Evolutionary conservation across 2,888 invertebrate genomes (phyloP), one percentile per base, ranked within the genome.

Genomic region (Argyresthia albistria): DNA sequence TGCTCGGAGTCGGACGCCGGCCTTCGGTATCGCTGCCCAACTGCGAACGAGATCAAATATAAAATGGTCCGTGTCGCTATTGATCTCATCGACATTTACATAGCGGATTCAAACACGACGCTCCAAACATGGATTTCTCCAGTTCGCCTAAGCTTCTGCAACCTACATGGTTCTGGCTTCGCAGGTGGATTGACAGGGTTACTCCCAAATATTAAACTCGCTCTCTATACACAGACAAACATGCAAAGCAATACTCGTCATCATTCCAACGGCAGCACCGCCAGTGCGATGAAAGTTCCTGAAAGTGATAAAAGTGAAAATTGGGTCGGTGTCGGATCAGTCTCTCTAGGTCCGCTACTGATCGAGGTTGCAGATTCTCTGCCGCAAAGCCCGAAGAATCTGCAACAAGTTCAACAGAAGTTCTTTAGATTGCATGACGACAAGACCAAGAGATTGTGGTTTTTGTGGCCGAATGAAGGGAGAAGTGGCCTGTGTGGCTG

Each of bases 241-340:
- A 73, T 90, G 89, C 78, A 89, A 78, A 63, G 83, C 62, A 78
- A 74, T 54, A 68, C 70, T 25, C 79, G 83, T 62, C 90, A 91
- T 55, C 88, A 90, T 58, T 90, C 90, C 8, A 89, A 80, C 58
- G 83, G 89, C 43, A 88, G 88, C 60, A 88, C 76, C 57, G 74
- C 64, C 54, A 81, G 79, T 54, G 80, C 80, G 55, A 73, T 62
- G 54, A 82, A 78, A 60, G 59, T 67, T 42, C 69, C 73, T 1
- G 88, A 86, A 43, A 43, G 25, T 11, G 74, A 88, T 56, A 25
- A 25, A 25, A 25, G 25, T 25, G 94, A 95, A 59, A 89, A 93
- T 61, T 98, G 98, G 98, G 89, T 98, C 2, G 97, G 98, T 71
- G 96, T 97, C 0, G 97, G 97, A 0, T 94, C 95, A 7, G 89